Evolutionary conservation across 2,888 invertebrate genomes (phyloP), one percentile per base, ranked within the genome.

Genomic region (Conistra vaccinii): DNA sequence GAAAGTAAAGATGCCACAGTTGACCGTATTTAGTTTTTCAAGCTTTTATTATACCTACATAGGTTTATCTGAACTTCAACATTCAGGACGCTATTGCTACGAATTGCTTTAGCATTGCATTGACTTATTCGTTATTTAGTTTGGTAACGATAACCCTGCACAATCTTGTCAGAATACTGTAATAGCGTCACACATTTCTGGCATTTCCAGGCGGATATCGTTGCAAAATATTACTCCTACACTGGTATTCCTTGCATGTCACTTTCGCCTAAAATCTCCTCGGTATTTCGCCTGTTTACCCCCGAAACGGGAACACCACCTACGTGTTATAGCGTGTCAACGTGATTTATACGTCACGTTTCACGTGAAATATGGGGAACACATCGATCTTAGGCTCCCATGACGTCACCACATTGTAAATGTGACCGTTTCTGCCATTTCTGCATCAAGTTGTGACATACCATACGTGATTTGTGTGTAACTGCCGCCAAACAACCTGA

Each of bases 361-460:
- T 76, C 79, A 75, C 82, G 80, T 84, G 84, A 83, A n/a, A 17
- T 39, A 45, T 32, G 35, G 58, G 51, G 51, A 57, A 62, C 73
- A 72, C 71, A 80, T 68, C 62, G 55, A 70, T 83, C 72, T 80
- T 57, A 42, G 51, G 53, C 17, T 73, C 74, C 65, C 35, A 45
- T 86, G 87, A 86, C 87, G 87, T 87, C 87, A 87, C 29, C 62
- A 57, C 60, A 12, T 53, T 61, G 73, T 79, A 71, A 87, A 81
- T 83, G 78, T 79, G 45, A 39, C 77, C 71, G 61, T 75, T 78
- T 45, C 77, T 69, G 55, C 58, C 29, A 39, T 65, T 78, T 73
- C 80, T 73, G 32, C 73, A 80, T 68, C 80, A 77, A 74, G 68
- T 69, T 80, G 77, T 85, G 86, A 79, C 85, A 83, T 73, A 72